Evolutionary conservation across 2,113 vertebrate species (phyloP), one percentile per base, ranked within the genome.

Genomic region (Sinocyclocheilus rhinocerous): DNA sequence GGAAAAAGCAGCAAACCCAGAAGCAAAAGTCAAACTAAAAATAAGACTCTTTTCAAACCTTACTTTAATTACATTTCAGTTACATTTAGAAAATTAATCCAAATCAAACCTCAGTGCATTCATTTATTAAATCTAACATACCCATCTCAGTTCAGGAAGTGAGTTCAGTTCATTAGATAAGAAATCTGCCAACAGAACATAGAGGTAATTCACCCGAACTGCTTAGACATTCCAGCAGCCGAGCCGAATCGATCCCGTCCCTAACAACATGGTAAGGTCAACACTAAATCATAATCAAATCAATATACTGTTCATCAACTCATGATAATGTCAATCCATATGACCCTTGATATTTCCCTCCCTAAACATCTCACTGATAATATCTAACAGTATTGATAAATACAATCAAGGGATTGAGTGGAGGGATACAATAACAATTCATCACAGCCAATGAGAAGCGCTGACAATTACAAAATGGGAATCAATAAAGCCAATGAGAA

Each of bases 401-500:
- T 69, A 86, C 85, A 89, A 83, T 79, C 52, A 29, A 84, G 18
- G 50, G 12, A 57, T n/a, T 73, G 80, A 90, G 89, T 84, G 57
- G 85, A 84, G 50, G 79, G 78, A 87, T 73, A 84, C 80, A 86
- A 79, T 84, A 84, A 92, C 90, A 90, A 89, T 94, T 91, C 93
- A 91, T 93, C 90, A 87, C 73, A 65, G 76, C 70, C 81, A 86
- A 76, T 86, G 81, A 91, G 87, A 85, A 84, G 70, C 69, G 89
- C 65, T 88, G 91, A 93, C 91, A 91, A 76, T 88, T 91, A 93
- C 89, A 91, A 90, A 95, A 93, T 88, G 91, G 88, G 83, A 94
- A 95, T 94, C 94, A 92, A 94, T 95, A 91, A 61, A 67, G 86
- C 90, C 88, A 89, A 91, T 81, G 88, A 89, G 90, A 92, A 92